These are phyloP conservation scores for Leptinotarsa undecemlineata DNA, from an alignment of 1,140 invertebrate genomes.

Conservation along the genomic window DNA sequence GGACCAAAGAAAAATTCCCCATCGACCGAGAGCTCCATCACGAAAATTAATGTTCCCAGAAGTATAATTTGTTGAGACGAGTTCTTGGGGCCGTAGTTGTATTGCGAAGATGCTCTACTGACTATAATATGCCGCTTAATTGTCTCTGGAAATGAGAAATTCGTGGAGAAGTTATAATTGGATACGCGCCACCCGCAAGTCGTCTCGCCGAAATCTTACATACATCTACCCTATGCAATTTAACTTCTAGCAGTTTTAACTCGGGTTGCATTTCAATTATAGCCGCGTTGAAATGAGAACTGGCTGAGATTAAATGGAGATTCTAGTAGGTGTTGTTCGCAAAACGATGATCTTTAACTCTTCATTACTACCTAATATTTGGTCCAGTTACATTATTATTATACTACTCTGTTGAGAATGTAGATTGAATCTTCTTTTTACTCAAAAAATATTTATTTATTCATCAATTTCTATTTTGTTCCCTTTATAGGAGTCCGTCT, in stretches of 20 bases:
- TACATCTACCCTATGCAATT: slow-evolving; percentile 29
- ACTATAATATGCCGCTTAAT: slow-evolving; percentile 59
- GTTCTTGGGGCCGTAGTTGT: slow-evolving; percentile 43
- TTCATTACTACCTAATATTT: too few species aligned
- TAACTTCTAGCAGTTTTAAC: slow-evolving; percentile 21
- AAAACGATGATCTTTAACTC: too few species aligned
- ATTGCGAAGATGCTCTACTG: slow-evolving; percentile 53
- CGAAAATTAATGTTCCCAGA: slow-evolving; percentile 58
- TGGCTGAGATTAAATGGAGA: not conserved
- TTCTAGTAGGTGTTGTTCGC: too few species aligned
- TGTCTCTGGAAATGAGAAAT: slow-evolving; percentile 58
- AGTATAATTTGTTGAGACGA: slow-evolving; percentile 58
- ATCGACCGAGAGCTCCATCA: slow-evolving; percentile 52
- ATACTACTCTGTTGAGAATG: too few species aligned
- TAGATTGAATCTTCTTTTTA: too few species aligned
- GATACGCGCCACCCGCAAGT: slow-evolving; percentile 49
- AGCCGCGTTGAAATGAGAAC: not conserved
- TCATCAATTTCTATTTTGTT: not conserved
- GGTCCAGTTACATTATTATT: too few species aligned
- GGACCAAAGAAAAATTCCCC: slow-evolving; percentile 4
- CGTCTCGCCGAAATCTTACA: slow-evolving; percentile 47
- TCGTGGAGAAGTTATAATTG: slow-evolving; percentile 58
- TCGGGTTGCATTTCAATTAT: slow-evolving; percentile 14
- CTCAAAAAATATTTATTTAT: not conserved
- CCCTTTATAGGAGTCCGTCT: too few species aligned